Conservation (phyloP, 2,113 vertebrate genomes). For the Isurus oxyrinchus region DNA sequence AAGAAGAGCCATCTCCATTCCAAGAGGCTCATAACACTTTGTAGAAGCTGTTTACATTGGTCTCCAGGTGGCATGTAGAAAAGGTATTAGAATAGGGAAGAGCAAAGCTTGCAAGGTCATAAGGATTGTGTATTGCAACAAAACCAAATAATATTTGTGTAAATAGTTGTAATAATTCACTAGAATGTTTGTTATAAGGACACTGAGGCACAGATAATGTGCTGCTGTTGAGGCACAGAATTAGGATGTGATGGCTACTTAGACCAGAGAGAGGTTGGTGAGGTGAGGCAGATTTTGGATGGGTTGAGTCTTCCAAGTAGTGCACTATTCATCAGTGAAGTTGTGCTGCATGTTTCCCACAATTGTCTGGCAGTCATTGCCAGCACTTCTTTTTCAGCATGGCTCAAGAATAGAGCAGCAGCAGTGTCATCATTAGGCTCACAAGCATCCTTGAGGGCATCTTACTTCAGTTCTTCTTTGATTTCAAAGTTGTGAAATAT, state of each 20-base stretch:
- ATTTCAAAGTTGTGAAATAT: not conserved
- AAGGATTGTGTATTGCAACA: too few relatives aligned
- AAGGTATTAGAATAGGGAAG: not conserved
- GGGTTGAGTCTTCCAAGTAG: not conserved
- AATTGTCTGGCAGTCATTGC: not conserved
- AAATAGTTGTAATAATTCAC: too few relatives aligned
- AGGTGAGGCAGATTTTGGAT: not conserved
- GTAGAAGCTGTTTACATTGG: too few relatives aligned
- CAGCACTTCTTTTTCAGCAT: not conserved
- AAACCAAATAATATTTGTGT: too few relatives aligned
- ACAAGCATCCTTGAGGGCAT: not conserved
- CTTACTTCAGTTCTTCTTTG: not conserved
- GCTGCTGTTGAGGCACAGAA: not conserved
- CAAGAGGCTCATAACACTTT: not conserved
- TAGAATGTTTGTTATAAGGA: too few relatives aligned
- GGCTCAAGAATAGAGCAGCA: not conserved
- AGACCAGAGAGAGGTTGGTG: not conserved
- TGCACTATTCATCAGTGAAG: not conserved
- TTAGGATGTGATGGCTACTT: not conserved
- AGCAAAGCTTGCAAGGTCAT: not conserved
- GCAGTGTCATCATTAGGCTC: not conserved
- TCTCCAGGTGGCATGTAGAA: not conserved
- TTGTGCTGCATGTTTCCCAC: too few relatives aligned
- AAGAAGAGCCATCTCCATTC: not conserved
- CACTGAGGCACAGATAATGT: too few relatives aligned